These are phyloP conservation scores for Acanthosepion lycidas DNA, from an alignment of 2,888 invertebrate genomes.

Conservation along the genomic window DNA sequence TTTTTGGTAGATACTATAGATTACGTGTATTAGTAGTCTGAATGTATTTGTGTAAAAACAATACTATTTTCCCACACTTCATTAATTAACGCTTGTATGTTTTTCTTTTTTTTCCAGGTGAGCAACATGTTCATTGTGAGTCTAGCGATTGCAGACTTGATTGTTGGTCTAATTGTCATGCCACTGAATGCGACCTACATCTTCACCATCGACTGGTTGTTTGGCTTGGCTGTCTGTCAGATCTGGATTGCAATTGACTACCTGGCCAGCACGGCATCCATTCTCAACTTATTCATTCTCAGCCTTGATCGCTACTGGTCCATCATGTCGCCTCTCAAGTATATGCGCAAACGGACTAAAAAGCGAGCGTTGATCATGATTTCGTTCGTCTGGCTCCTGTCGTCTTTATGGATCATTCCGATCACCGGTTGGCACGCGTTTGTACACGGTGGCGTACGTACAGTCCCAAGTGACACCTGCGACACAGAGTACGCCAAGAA, in stretches of 20 bases:
- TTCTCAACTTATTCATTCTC: constrained; percentile 78
- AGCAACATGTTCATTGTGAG: constrained; percentile 78
- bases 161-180: constrained; percentile 77
- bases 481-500: constrained; percentile 77
- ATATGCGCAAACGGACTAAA: constrained; percentile 76
- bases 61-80: neutral
- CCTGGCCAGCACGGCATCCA: constrained; percentile 79
- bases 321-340: constrained; percentile 77
- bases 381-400: constrained; percentile 76
- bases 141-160: constrained; percentile 77
- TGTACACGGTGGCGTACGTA: constrained; percentile 67
- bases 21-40: neutral
- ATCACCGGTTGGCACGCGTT: constrained; percentile 77
- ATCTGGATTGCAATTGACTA: constrained; percentile 79
- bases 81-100: neutral
- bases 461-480: constrained; percentile 72
- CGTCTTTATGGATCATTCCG: constrained; percentile 76
- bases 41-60: neutral
- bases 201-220: constrained; percentile 75
- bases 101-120: constrained; percentile 72
- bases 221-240: constrained; percentile 78
- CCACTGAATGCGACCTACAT: constrained; percentile 77
- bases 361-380: constrained; percentile 77
- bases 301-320: constrained; percentile 77
- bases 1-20: too few relatives aligned